Evolutionary conservation across 2,113 vertebrate species (phyloP).

Genomic region (Hystrix cristata): DNA sequence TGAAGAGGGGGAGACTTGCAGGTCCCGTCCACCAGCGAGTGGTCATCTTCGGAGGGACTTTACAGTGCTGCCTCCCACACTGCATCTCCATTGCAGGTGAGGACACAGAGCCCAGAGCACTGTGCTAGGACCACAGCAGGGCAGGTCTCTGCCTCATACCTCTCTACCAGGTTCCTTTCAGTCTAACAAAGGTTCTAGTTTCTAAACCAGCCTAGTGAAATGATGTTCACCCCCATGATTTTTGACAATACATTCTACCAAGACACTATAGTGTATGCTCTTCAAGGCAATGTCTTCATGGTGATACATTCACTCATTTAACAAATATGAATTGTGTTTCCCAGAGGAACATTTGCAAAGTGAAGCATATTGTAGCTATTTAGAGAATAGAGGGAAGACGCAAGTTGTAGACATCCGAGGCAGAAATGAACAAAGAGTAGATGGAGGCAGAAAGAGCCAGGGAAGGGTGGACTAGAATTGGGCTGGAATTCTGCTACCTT

Average conservation of each 20-base stretch:
- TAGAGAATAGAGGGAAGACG: neutral
- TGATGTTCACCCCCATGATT: neutral
- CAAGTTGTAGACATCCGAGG: neutral
- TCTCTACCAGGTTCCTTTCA: neutral
- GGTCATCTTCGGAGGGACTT: neutral
- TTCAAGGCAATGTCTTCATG: neutral
- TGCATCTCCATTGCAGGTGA: neutral
- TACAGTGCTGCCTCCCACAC: neutral
- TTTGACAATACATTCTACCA: neutral
- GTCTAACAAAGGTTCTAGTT: neutral
- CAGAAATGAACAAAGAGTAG: neutral
- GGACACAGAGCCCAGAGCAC: neutral
- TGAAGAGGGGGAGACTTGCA: accelerated
- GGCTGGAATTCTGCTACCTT: neutral
- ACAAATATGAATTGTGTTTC: constrained; percentile 1
- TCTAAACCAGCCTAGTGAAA: neutral
- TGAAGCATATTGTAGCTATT: neutral
- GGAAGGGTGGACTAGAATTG: neutral
- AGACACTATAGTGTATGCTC: neutral
- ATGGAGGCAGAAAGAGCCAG: neutral
- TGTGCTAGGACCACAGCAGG: neutral
- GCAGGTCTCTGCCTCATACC: neutral
- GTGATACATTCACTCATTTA: neutral
- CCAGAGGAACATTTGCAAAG: neutral
- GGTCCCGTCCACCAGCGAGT: no score